Percentiles rank a stretch among this genome's conserved stretches.
phyloP scores from a whole-genome alignment of 2,113 vertebrate genomes.

The Elaphurus davidianus region DNA sequence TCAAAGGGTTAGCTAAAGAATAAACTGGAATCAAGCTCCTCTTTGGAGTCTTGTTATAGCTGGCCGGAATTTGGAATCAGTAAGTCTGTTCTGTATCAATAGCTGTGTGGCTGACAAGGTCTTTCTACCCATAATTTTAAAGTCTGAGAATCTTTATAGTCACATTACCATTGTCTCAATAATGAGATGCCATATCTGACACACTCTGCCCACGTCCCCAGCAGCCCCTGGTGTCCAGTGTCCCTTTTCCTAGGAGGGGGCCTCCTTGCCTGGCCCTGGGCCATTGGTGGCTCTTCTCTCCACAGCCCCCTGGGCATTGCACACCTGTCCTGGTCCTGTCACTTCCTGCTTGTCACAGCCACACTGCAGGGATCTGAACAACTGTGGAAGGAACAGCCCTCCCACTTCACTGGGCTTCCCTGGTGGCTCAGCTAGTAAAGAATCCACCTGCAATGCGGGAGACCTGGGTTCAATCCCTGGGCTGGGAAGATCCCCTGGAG shows the following conservation, averaged over 20 bases:
- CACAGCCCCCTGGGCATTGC: not conserved
- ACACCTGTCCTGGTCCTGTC: not conserved
- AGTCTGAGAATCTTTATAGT: not conserved
- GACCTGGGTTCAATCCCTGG: not conserved
- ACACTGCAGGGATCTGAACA: not conserved
- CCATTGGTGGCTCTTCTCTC: not conserved
- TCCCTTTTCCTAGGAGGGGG: not conserved
- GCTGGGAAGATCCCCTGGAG: not conserved
- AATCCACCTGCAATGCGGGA: not conserved
- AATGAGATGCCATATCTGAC: not conserved
- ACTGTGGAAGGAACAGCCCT: not conserved
- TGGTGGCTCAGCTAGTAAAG: not conserved
- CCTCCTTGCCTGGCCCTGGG: not conserved
- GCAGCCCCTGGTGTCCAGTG: not conserved
- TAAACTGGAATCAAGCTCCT: not conserved
- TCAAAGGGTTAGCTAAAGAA: constrained; percentile 27
- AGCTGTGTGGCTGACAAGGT: too few species aligned
- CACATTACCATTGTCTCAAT: not conserved
- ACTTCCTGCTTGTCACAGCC: not conserved
- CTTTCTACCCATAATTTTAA: not conserved
- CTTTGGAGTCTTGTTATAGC: not conserved
- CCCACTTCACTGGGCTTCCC: not conserved
- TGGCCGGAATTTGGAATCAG: not conserved
- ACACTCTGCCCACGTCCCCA: not conserved
- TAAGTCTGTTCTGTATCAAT: not conserved